Percentiles rank a stretch among this genome's conserved stretches.
phyloP scores from a whole-genome alignment of 2,888 invertebrate genomes.

The Agrotis segetum region DNA sequence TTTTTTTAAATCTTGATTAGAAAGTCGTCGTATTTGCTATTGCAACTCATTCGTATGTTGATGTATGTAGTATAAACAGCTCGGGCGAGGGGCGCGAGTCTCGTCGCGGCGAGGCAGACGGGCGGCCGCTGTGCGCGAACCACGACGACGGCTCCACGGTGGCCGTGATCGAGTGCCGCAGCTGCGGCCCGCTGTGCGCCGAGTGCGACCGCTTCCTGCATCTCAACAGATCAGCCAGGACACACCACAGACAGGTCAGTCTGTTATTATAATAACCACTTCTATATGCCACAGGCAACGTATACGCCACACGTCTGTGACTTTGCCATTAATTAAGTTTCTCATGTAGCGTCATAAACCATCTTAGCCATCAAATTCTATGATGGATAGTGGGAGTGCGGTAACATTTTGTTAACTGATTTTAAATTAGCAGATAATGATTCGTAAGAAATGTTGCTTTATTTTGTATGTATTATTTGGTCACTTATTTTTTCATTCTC shows the following conservation, averaged over 20 bases:
- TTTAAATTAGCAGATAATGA: too few relatives aligned
- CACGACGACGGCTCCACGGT: slow-evolving; percentile 98
- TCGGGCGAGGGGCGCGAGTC: slow-evolving; percentile 72
- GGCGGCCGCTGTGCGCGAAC: slow-evolving; percentile 97
- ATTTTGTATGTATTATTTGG: too few relatives aligned
- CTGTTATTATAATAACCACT: neutral
- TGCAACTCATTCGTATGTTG: neutral
- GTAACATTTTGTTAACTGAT: too few relatives aligned
- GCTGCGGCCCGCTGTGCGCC: slow-evolving; percentile 97
- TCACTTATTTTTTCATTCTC: neutral
- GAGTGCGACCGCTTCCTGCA: slow-evolving; percentile 99
- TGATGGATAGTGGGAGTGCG: too few relatives aligned
- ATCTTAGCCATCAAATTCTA: too few relatives aligned
- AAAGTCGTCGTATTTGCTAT: too few relatives aligned
- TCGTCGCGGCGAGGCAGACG: slow-evolving; percentile 78
- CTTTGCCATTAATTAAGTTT: too few relatives aligned
- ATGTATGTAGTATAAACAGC: slow-evolving; percentile 69
- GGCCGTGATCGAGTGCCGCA: slow-evolving; percentile 97
- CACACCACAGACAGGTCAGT: slow-evolving; percentile 95
- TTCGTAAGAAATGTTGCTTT: too few relatives aligned
- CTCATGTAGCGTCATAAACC: too few relatives aligned
- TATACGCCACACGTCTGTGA: too few relatives aligned
- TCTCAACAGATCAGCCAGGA: slow-evolving; percentile 96
- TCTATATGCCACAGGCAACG: too few relatives aligned
- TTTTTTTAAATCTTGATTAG: too few relatives aligned